Base-by-base conservation (phyloP, 1,140 invertebrate species). In the Scaptomyza pallida region DNA sequence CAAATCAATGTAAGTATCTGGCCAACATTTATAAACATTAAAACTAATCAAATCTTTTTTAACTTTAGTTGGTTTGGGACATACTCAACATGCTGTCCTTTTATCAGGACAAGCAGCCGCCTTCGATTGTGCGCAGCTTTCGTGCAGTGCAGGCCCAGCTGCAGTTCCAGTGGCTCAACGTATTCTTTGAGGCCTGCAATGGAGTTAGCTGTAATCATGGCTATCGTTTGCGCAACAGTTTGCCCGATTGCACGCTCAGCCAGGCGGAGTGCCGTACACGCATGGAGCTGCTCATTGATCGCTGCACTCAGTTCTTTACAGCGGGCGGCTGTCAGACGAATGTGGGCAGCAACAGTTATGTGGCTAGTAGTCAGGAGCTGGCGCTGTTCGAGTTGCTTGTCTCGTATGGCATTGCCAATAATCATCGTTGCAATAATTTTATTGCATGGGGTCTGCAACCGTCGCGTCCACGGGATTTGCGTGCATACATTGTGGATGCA, bases 361-460 rank as follows among this genome's bases (percentile, higher is more conserved):
- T 75, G 45, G 76, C 81, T 16, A 89, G 76, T 43, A 74, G 59
- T 9, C 59, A 74, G 21, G 90, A 91, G 54, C 15, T 90, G 5
- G 61, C 89, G 19, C 70, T 91, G 3, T 90, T 91, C 30, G 72
- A 91, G 55, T 43, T 81, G 8, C 71, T 91, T 2, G 89, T 91
- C 15, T 76, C 85, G 1, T 88, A 89, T 16, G 68, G 83, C 5
- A 89, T 91, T 19, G 72, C 89, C 1, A 90, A 82, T n/a, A 90
- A 89, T 72, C 85, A 90, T 35, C 81, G 85, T 4, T 91, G 89
- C 62, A 89, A 82, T 35, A 91, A 89, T 60, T 88, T 91, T 1
- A 89, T 91, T 35, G 81, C 82, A 23, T 91, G 91, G 91, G 90
- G 90, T 1, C 37, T 91, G 16, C 86, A 81, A 33, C 90, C 90